Conservation (phyloP, 2,888 invertebrate species). For the Brachypterus glaber region DNA sequence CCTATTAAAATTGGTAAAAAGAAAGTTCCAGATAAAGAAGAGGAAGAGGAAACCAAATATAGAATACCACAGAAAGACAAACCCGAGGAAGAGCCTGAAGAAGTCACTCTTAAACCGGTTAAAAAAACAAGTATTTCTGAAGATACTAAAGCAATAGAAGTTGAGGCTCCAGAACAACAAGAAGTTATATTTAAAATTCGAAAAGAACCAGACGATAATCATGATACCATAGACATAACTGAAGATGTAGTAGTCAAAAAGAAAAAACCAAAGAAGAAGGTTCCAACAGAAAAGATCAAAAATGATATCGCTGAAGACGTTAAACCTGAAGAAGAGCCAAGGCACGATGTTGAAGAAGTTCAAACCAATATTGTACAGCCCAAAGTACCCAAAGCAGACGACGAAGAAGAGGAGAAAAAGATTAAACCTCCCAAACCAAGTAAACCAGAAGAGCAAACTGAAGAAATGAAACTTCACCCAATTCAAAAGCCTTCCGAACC, state of each 20-base stretch:
- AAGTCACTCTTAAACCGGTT: constrained; percentile 24
- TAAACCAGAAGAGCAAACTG: constrained; percentile 30
- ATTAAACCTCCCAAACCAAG: constrained; percentile 25
- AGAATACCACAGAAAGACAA: constrained; percentile 23
- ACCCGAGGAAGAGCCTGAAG: constrained; percentile 30
- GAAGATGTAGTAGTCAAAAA: constrained; percentile 18
- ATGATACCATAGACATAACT: constrained; percentile 15
- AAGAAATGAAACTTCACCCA: constrained; percentile 26
- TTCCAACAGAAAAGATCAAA: too few relatives aligned
- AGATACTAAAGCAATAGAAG: constrained; percentile 22
- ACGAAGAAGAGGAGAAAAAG: constrained; percentile 20
- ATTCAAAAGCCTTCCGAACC: constrained; percentile 25
- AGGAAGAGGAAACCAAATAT: constrained; percentile 25
- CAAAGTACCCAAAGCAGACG: constrained; percentile 20
- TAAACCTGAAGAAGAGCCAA: constrained; percentile 16
- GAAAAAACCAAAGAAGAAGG: constrained; percentile 9
- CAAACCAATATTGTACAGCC: constrained; percentile 8
- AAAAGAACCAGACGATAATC: constrained; percentile 11
- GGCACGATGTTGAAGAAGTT: constrained; percentile 11
- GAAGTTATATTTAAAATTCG: too few relatives aligned
- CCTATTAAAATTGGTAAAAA: constrained; percentile 25
- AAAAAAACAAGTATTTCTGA: constrained; percentile 23
- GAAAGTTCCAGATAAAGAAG: constrained; percentile 23
- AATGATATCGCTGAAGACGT: constrained; percentile 18
- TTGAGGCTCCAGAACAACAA: constrained; percentile 19